Evolutionary conservation across 2,113 vertebrate species (phyloP).

Genomic region (Potamarius usumacintae): DNA sequence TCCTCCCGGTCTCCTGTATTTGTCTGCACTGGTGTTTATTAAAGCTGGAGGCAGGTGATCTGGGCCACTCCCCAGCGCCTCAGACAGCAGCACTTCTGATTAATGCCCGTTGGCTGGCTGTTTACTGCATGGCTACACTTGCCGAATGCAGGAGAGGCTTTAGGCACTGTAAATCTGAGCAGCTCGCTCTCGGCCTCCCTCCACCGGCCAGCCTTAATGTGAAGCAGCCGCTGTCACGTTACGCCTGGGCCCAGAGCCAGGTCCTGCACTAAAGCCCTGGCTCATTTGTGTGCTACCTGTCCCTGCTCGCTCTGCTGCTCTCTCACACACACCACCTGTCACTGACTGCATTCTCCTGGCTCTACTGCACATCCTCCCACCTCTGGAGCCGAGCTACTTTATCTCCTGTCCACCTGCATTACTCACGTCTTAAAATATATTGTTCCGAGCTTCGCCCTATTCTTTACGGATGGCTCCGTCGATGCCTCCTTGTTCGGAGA

Average conservation of each 20-base stretch:
- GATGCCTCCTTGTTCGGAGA: constrained; percentile 8
- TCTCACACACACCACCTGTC: constrained; percentile 31
- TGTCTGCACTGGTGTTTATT: constrained; percentile 9
- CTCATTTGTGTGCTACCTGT: constrained; percentile 43
- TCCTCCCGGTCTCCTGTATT: not conserved
- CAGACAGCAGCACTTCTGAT: constrained; percentile 46
- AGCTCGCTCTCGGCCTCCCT: constrained; percentile 20
- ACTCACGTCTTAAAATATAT: constrained; percentile 13
- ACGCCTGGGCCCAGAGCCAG: constrained; percentile 39
- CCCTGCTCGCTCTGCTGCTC: constrained; percentile 16
- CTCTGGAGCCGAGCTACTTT: constrained; percentile 22
- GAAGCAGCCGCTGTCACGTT: constrained; percentile 5
- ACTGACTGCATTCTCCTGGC: constrained; percentile 27
- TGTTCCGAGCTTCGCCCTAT: constrained; percentile 5
- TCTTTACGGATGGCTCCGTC: constrained; percentile 23
- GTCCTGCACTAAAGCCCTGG: constrained; percentile 24
- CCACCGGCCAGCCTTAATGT: constrained; percentile 5
- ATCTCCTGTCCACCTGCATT: constrained; percentile 36
- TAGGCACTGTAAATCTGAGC: constrained; percentile 44
- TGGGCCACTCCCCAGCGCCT: not conserved
- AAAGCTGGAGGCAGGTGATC: constrained; percentile 30
- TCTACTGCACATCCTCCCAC: constrained; percentile 27
- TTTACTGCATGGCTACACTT: constrained; percentile 57
- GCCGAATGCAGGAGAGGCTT: constrained; percentile 52
- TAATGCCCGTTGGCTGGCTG: constrained; percentile 46